These are phyloP conservation scores for Sakesphorus luctuosus DNA, from an alignment of 2,113 vertebrate species.

Conservation along the genomic window DNA sequence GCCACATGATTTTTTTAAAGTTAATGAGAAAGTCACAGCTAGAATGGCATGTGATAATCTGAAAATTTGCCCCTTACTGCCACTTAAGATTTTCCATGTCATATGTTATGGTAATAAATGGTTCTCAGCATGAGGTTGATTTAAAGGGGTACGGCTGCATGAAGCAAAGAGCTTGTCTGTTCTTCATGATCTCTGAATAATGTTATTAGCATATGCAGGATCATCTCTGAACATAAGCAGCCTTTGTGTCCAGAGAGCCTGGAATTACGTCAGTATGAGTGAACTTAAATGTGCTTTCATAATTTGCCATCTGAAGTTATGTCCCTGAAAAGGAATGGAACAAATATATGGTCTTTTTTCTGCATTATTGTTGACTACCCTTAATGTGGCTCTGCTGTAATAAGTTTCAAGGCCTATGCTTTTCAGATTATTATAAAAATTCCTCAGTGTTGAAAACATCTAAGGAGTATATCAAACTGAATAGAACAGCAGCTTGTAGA, in stretches of 20 bases:
- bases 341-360: neutral
- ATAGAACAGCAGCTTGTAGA: neutral
- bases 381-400: neutral
- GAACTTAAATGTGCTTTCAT: neutral
- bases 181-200: slow-evolving; percentile 19
- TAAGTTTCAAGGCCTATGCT: neutral
- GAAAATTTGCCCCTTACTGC: slow-evolving; percentile 55
- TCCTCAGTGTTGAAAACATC: neutral
- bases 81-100: slow-evolving; percentile 49
- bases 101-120: slow-evolving; percentile 48
- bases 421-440: neutral
- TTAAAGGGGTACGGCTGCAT: slow-evolving; percentile 26
- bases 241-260: neutral
- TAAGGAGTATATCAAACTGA: neutral
- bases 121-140: slow-evolving; percentile 57
- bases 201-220: slow-evolving; percentile 22
- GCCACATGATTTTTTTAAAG: slow-evolving; percentile 3
- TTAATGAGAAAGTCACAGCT: slow-evolving; percentile 54
- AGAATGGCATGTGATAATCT: slow-evolving; percentile 53
- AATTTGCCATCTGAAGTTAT: neutral
- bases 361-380: neutral
- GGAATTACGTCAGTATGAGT: neutral
- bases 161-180: slow-evolving; percentile 33
- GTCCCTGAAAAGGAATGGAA: neutral
- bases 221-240: slow-evolving; percentile 8